A percentile compares a stretch with the other conserved stretches of the same genome.
These are phyloP conservation scores for Nipponacmea schrenckii DNA, from an alignment of 2,888 invertebrate species.

Conservation along the genomic window DNA sequence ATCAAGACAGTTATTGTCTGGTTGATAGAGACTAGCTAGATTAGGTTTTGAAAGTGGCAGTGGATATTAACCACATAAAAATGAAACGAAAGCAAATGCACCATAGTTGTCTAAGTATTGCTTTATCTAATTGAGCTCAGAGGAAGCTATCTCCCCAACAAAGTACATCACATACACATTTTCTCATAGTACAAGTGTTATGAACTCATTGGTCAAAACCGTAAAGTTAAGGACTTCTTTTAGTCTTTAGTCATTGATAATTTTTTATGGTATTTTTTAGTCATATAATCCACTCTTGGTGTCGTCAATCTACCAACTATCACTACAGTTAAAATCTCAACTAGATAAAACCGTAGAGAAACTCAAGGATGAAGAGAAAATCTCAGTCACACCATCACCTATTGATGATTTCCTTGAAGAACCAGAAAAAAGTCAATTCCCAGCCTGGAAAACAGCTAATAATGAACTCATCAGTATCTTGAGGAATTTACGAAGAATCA, in stretches of 20 bases:
- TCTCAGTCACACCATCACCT: constrained; percentile 50
- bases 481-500: constrained; percentile 71
- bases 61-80: too few relatives aligned
- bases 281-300: constrained; percentile 71
- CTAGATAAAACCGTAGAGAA: constrained; percentile 70
- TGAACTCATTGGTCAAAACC: background rate
- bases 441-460: constrained; percentile 66
- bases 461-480: constrained; percentile 71
- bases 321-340: constrained; percentile 69
- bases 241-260: background rate
- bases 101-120: too few relatives aligned
- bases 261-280: constrained; percentile 40
- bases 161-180: too few relatives aligned
- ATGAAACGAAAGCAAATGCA: too few relatives aligned
- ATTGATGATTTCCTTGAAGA: constrained; percentile 55
- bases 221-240: too few relatives aligned
- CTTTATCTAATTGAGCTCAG: too few relatives aligned
- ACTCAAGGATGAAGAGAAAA: constrained; percentile 52
- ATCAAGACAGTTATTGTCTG: too few relatives aligned
- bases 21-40: too few relatives aligned
- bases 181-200: background rate
- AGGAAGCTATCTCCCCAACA: too few relatives aligned
- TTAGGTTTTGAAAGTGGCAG: too few relatives aligned
- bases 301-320: constrained; percentile 71
- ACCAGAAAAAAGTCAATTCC: constrained; percentile 47